Conservation (phyloP, 2,797 vertebrate genomes). For the Cercopithecus mitis region DNA sequence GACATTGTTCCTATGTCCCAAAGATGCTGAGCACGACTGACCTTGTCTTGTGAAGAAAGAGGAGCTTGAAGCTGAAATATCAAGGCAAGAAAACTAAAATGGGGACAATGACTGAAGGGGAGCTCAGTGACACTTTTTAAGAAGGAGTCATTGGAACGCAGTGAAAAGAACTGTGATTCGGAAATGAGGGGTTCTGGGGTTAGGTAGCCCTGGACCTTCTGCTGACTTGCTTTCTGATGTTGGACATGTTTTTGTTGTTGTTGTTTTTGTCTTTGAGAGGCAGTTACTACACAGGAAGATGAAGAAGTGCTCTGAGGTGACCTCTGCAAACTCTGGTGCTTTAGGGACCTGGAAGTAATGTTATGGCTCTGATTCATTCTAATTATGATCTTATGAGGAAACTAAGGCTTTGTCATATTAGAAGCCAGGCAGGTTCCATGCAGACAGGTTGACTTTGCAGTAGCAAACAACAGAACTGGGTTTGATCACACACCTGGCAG, state of each 20-base stretch:
- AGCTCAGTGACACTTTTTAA: neutral
- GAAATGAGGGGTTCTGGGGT: neutral
- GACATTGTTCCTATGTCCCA: neutral
- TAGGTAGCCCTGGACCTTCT: neutral
- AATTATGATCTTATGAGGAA: neutral
- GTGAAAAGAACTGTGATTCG: neutral
- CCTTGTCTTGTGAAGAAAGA: neutral
- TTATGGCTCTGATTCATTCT: neutral
- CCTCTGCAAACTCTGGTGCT: neutral
- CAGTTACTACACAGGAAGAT: neutral
- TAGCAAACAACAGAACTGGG: neutral
- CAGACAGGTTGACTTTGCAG: neutral
- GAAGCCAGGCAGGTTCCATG: neutral
- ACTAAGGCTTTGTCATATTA: neutral
- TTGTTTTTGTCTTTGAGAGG: neutral
- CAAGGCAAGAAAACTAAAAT: neutral
- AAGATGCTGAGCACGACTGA: neutral
- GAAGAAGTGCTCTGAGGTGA: neutral
- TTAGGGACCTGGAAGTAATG: neutral
- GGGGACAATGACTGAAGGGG: neutral
- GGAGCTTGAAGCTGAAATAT: neutral
- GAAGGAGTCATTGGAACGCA: neutral
- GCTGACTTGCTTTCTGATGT: neutral
- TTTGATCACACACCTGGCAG: neutral
- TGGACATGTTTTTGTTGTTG: neutral